phyloP scores from a whole-genome alignment of 2,113 vertebrate species.

The Vulpes ferrilata region DNA sequence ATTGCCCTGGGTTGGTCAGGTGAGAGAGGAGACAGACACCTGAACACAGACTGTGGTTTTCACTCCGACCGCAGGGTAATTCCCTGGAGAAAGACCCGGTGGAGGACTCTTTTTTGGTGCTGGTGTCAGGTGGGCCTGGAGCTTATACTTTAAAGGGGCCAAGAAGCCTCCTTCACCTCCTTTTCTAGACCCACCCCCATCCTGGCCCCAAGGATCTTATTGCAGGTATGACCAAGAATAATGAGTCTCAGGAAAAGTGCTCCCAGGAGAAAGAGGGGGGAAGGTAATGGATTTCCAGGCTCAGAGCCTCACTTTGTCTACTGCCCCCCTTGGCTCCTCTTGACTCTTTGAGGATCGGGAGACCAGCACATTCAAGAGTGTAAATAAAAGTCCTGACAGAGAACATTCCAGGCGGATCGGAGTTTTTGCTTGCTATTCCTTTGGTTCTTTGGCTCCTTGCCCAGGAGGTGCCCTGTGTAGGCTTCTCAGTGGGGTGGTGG shows the following conservation, averaged over 20 bases:
- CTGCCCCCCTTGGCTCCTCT: fast-evolving
- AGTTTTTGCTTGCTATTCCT: background rate
- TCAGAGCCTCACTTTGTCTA: background rate
- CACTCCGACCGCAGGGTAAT: fast-evolving
- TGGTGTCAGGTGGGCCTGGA: background rate
- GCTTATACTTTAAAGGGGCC: background rate
- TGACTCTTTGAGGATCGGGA: background rate
- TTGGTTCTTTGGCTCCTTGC: background rate
- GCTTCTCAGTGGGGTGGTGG: background rate
- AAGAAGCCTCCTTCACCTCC: background rate
- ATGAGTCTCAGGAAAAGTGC: background rate
- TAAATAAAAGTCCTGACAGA: background rate
- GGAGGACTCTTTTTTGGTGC: background rate
- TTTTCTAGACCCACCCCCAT: background rate
- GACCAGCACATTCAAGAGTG: background rate
- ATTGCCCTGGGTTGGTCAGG: background rate
- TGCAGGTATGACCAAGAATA: background rate
- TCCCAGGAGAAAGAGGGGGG: background rate
- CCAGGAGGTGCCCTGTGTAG: fast-evolving
- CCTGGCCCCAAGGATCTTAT: fast-evolving
- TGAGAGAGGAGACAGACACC: background rate
- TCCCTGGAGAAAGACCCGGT: background rate
- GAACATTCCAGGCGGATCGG: background rate
- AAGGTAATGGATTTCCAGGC: background rate
- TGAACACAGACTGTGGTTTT: background rate